Percentiles rank a stretch among this genome's conserved stretches.
Evolutionary conservation across 1,140 invertebrate genomes (phyloP).

Genomic region (Holotrichia oblita): DNA sequence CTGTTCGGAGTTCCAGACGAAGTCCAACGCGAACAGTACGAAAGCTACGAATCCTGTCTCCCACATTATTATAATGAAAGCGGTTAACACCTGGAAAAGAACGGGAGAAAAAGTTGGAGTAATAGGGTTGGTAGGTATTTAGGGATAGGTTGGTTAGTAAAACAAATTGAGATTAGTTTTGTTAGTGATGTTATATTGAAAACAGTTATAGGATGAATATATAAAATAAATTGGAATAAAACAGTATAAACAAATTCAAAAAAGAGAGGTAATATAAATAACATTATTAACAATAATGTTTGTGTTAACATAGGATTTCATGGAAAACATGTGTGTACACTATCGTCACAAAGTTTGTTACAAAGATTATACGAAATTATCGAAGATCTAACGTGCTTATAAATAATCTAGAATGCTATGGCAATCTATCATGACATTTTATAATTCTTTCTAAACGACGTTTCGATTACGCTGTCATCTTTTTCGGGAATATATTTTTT

Average conservation of each 20-base stretch:
- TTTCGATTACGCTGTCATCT: no score
- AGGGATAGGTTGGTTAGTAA: slow-evolving; percentile 7
- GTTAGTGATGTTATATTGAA: slow-evolving; percentile 21
- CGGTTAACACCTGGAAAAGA: slow-evolving; percentile 49
- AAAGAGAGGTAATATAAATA: slow-evolving; percentile 31
- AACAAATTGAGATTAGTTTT: slow-evolving; percentile 26
- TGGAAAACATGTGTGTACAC: no score
- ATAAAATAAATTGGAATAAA: slow-evolving; percentile 42
- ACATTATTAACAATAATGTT: no score
- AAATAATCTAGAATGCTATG: no score
- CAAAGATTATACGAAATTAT: no score
- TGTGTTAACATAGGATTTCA: no score
- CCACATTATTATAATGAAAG: slow-evolving; percentile 49
- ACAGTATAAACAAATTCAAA: slow-evolving; percentile 37
- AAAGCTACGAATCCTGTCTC: slow-evolving; percentile 49
- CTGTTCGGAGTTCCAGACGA: slow-evolving; percentile 42
- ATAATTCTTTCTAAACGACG: no score
- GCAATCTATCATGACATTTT: no score
- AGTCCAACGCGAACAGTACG: slow-evolving; percentile 51
- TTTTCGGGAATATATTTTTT: no score
- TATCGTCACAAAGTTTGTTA: no score
- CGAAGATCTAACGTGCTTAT: no score
- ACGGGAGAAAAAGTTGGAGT: neutral
- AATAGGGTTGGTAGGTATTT: no score
- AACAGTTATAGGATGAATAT: slow-evolving; percentile 42